These are phyloP conservation scores for Strongylocentrotus purpuratus DNA, from an alignment of 35 echinoderm and acorn worm species.

Conservation along the genomic window DNA sequence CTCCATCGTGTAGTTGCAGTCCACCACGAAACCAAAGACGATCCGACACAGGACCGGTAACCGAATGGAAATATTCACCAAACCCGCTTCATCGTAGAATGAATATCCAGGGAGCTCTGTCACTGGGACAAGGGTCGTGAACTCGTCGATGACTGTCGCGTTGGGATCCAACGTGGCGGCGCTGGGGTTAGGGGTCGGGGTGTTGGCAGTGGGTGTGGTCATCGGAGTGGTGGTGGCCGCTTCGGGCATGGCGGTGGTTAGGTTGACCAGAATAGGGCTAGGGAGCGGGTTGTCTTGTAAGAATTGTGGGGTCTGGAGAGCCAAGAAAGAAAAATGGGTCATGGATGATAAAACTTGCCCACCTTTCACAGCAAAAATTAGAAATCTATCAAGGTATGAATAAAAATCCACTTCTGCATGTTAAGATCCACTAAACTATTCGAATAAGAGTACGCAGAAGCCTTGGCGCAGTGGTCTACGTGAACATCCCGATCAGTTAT, in stretches of 20 bases:
- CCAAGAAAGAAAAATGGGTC: background rate
- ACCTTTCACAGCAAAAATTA: no score
- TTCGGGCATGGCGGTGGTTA: conserved; percentile 13
- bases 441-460: no score
- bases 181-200: background rate
- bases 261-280: conserved; percentile 54
- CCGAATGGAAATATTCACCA: conserved; percentile 54
- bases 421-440: no score
- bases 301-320: conserved; percentile 61
- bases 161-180: conserved; percentile 15
- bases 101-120: background rate
- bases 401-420: no score
- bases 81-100: conserved; percentile 57
- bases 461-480: no score
- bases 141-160: background rate
- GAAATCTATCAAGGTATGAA: background rate
- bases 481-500: no score
- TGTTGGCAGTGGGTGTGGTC: background rate
- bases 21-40: conserved; percentile 46
- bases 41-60: conserved; percentile 58
- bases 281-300: conserved; percentile 67
- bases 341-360: background rate
- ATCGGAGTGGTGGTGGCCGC: background rate
- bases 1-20: conserved; percentile 41
- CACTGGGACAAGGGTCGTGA: background rate